These are phyloP conservation scores for Cephus cinctus DNA, from an alignment of 1,140 invertebrate species.

Conservation along the genomic window DNA sequence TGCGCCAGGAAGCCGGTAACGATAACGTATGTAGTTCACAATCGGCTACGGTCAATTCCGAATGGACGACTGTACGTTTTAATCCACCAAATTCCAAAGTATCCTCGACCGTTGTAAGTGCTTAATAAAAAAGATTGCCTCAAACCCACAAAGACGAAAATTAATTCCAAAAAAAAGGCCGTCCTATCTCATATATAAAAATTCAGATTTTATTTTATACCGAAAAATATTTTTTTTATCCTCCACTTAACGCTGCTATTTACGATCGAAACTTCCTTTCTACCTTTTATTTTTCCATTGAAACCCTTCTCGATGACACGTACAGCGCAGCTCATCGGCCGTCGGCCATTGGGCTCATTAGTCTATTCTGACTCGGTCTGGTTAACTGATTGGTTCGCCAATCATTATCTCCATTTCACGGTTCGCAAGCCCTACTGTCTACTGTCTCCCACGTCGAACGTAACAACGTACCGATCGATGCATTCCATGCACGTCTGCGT, in stretches of 20 bases:
- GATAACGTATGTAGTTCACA: not conserved
- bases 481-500: too few species aligned
- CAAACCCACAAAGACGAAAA: not conserved
- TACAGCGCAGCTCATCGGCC: too few species aligned
- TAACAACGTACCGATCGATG: conserved; percentile 32
- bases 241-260: too few species aligned
- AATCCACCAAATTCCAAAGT: not conserved
- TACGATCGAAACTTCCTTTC: too few species aligned
- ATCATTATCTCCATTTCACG: conserved; percentile 55
- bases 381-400: conserved; percentile 49
- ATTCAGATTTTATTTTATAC: too few species aligned
- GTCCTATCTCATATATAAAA: too few species aligned
- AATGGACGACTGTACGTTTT: not conserved
- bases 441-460: conserved; percentile 28
- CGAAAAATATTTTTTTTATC: too few species aligned
- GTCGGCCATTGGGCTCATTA: too few species aligned
- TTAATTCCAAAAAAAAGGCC: not conserved
- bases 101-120: not conserved
- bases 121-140: not conserved
- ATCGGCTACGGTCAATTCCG: not conserved
- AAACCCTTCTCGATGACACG: too few species aligned
- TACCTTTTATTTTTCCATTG: too few species aligned
- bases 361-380: conserved; percentile 38
- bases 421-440: conserved; percentile 26
- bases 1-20: not conserved